Evolutionary conservation across 1,140 invertebrate genomes (phyloP).

Genomic region (Panulirus ornatus): DNA sequence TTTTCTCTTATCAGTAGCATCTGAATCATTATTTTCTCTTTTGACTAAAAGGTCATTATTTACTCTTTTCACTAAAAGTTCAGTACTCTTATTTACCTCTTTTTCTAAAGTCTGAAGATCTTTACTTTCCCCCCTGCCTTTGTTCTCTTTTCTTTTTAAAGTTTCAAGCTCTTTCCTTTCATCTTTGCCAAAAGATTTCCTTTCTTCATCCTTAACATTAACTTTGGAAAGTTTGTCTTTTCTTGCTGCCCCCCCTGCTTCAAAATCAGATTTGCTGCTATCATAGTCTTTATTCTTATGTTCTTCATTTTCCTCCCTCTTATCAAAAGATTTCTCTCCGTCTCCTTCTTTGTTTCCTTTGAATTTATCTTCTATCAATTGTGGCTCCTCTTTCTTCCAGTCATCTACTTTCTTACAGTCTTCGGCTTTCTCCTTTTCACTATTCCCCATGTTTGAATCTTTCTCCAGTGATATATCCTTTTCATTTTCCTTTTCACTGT

Average conservation of each 20-base stretch:
- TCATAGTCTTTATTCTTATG: background rate
- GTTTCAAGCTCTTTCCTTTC: background rate
- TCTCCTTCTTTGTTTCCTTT: background rate
- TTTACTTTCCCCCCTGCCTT: background rate
- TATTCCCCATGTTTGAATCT: too few relatives aligned
- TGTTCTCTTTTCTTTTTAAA: background rate
- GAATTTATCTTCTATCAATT: constrained; percentile 12
- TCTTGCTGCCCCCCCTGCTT: background rate
- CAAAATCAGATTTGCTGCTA: background rate
- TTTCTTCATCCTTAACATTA: background rate
- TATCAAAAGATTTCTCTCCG: background rate
- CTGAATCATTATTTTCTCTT: too few relatives aligned
- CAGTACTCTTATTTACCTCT: background rate
- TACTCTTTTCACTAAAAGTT: background rate
- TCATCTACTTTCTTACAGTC: too few relatives aligned
- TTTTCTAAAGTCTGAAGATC: background rate
- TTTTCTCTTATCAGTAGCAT: too few relatives aligned
- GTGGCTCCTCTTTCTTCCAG: background rate
- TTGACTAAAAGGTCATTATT: background rate
- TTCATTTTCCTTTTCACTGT: background rate
- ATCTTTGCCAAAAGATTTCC: background rate
- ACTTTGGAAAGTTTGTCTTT: background rate
- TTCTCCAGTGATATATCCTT: too few relatives aligned
- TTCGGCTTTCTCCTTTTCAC: background rate
- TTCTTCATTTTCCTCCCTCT: background rate